These are phyloP conservation scores for Cryptoprocta ferox DNA, from an alignment of 2,797 vertebrate genomes.

Conservation along the genomic window DNA sequence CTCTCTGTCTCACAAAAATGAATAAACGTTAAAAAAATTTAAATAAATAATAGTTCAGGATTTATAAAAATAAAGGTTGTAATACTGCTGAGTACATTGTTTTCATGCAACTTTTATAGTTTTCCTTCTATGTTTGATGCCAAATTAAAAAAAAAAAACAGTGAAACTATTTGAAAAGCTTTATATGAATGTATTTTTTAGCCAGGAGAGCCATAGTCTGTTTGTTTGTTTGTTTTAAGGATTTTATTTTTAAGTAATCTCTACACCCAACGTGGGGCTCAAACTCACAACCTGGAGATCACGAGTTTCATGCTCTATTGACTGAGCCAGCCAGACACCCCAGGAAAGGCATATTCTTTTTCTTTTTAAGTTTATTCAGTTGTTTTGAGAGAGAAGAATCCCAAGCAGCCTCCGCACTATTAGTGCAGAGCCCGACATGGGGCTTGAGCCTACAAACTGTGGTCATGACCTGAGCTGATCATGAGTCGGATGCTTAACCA, in stretches of 20 bases:
- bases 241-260: neutral
- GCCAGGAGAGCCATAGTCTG: neutral
- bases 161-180: conserved; percentile 40
- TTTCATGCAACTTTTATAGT: conserved; percentile 12
- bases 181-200: neutral
- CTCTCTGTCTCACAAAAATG: too few relatives aligned
- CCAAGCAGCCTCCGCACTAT: too few relatives aligned
- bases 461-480: too few relatives aligned
- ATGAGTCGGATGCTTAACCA: too few relatives aligned
- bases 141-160: conserved; percentile 42
- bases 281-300: neutral
- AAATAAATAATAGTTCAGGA: neutral
- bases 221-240: neutral
- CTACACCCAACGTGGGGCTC: neutral
- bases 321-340: neutral
- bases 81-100: neutral
- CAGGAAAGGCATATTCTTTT: neutral
- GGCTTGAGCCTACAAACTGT: too few relatives aligned
- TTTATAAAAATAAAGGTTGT: conserved; percentile 33
- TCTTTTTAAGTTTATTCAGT: too few relatives aligned
- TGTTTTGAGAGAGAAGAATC: too few relatives aligned
- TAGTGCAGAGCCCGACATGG: too few relatives aligned
- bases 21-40: too few relatives aligned
- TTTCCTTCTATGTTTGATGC: conserved; percentile 48
- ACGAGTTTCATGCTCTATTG: neutral